Percentiles rank a stretch among this genome's conserved stretches.
Conservation (phyloP, 2,797 vertebrate species). For the Hipposideros larvatus region DNA sequence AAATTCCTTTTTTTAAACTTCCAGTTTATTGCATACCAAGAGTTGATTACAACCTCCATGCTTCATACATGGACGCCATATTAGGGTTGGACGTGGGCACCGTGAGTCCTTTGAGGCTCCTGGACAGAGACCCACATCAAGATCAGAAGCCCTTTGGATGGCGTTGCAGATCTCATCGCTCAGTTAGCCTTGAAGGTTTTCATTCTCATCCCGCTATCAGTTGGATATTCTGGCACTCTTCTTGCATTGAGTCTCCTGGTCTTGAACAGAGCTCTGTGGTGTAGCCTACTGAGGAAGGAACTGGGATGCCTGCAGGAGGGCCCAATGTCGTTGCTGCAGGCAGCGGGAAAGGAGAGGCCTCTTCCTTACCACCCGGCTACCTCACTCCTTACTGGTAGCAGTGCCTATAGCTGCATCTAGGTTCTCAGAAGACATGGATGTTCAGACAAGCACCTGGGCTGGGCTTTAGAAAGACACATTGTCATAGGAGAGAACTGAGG, state of each 20-base stretch:
- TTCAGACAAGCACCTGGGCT: conserved; percentile 42
- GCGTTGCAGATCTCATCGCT: conserved; percentile 80
- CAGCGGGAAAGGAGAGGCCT: conserved; percentile 57
- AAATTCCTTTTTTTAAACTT: conserved; percentile 89
- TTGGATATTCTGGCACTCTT: conserved; percentile 78
- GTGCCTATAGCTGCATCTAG: conserved; percentile 75
- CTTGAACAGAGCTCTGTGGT: conserved; percentile 62
- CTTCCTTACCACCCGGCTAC: conserved; percentile 75
- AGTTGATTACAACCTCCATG: conserved; percentile 86
- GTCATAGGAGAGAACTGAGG: conserved; percentile 67
- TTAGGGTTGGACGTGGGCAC: conserved; percentile 79
- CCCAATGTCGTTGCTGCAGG: neutral
- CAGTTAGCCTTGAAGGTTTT: conserved; percentile 82
- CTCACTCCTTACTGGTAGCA: conserved; percentile 75
- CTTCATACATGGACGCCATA: conserved; percentile 81
- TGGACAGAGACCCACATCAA: conserved; percentile 79
- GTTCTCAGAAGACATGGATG: conserved; percentile 66
- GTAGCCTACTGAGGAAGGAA: conserved; percentile 76
- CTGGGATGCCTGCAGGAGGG: conserved; percentile 68
- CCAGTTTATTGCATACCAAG: conserved; percentile 87
- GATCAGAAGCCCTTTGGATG: conserved; percentile 80
- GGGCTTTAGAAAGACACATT: conserved; percentile 67
- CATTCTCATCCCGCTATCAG: conserved; percentile 74
- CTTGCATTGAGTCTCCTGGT: conserved; percentile 64
- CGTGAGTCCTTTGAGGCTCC: conserved; percentile 79